Conservation (phyloP, 1,140 invertebrate species). For the Stegodyphus mimosarum region DNA sequence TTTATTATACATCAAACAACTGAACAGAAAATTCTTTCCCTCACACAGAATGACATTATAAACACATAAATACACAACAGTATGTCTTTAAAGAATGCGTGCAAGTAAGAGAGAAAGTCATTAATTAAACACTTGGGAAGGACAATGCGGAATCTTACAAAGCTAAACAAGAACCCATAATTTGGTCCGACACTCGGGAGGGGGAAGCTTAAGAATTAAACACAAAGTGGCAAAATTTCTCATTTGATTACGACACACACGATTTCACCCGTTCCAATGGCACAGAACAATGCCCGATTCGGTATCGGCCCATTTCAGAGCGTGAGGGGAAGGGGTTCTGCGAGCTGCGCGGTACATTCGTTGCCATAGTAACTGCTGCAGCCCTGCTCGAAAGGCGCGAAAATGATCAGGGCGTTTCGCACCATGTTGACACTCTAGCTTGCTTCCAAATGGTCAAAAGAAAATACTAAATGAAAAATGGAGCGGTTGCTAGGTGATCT, state of each 20-base stretch:
- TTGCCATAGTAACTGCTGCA: background rate
- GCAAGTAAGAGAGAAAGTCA: background rate
- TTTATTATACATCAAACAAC: too few relatives aligned
- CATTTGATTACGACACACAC: background rate
- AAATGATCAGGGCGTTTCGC: constrained; percentile 50
- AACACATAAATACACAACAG: too few relatives aligned
- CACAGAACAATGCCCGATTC: constrained; percentile 1
- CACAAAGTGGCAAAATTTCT: background rate
- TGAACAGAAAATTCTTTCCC: too few relatives aligned
- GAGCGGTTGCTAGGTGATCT: constrained; percentile 37
- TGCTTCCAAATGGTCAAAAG: background rate
- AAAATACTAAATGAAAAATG: constrained; percentile 52
- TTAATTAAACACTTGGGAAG: background rate
- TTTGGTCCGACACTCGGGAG: background rate
- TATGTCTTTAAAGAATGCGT: background rate
- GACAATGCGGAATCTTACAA: background rate
- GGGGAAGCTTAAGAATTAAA: background rate
- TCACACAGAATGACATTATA: too few relatives aligned
- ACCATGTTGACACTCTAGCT: constrained; percentile 49
- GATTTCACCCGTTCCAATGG: constrained; percentile 11
- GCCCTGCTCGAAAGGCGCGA: constrained; percentile 27
- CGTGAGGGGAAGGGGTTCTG: background rate
- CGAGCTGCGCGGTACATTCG: background rate
- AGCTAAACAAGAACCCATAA: background rate
- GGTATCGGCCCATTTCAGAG: constrained; percentile 18